Evolutionary conservation across 2,888 invertebrate species (phyloP).

Genomic region (Beris chalybata): DNA sequence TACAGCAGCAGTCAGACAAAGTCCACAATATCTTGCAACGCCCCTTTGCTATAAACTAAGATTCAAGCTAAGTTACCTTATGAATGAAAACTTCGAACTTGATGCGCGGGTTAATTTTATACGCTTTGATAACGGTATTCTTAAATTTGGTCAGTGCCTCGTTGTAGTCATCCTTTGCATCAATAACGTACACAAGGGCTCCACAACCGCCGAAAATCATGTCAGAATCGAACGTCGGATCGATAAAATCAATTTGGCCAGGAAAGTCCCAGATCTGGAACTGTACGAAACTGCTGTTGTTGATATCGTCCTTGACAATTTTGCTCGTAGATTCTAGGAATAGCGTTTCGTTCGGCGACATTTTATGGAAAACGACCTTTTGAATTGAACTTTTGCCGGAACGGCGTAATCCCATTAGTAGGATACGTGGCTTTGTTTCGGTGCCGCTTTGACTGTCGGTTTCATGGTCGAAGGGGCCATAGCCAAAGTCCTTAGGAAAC

Average conservation of each 20-base stretch:
- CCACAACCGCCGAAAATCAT: constrained; percentile 97
- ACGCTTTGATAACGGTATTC: constrained; percentile 91
- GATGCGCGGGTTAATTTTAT: constrained; percentile 92
- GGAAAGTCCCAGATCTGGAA: constrained; percentile 99
- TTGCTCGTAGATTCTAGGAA: constrained; percentile 98
- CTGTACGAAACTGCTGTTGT: constrained; percentile 94
- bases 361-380: constrained; percentile 99
- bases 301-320: constrained; percentile 97
- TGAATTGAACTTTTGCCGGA: constrained; percentile 99
- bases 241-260: constrained; percentile 97
- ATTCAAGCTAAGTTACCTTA: constrained; percentile 63
- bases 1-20: neutral
- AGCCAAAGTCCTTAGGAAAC: constrained; percentile 92
- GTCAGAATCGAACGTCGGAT: constrained; percentile 93
- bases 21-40: neutral
- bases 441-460: constrained; percentile 64
- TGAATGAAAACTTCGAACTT: constrained; percentile 99
- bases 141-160: constrained; percentile 93
- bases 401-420: constrained; percentile 92
- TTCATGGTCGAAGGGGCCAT: constrained; percentile 84
- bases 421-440: constrained; percentile 79
- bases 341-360: constrained; percentile 99
- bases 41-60: neutral
- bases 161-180: constrained; percentile 98
- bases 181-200: constrained; percentile 97